Evolutionary conservation across 1,140 invertebrate species (phyloP).

Genomic region (Steinernema feltiae): DNA sequence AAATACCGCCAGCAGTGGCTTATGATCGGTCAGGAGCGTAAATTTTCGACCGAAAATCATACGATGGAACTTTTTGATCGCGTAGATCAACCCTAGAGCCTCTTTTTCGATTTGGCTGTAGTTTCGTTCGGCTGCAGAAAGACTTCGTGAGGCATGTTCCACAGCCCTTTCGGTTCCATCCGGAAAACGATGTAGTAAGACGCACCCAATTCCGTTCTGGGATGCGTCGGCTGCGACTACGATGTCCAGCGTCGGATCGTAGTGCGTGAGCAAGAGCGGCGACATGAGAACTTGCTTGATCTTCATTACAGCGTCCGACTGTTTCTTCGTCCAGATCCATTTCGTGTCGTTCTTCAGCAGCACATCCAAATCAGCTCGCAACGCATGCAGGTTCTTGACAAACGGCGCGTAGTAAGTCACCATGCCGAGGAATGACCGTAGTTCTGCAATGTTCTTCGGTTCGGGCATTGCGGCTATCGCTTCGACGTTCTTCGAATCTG

Average conservation of each 20-base stretch:
- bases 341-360: conserved; percentile 42
- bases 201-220: conserved; percentile 43
- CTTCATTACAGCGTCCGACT: conserved; percentile 22
- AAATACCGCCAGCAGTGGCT: conserved; percentile 59
- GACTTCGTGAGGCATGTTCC: conserved; percentile 58
- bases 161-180: conserved; percentile 38
- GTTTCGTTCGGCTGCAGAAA: conserved; percentile 60
- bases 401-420: conserved; percentile 44
- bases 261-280: conserved; percentile 39
- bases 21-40: conserved; percentile 61
- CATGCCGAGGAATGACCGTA: conserved; percentile 46
- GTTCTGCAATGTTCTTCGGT: conserved; percentile 27
- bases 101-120: conserved; percentile 62
- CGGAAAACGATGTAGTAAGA: conserved; percentile 36
- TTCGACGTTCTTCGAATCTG: conserved; percentile 35
- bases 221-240: conserved; percentile 47
- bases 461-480: conserved; percentile 40
- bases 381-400: conserved; percentile 21
- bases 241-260: conserved; percentile 34
- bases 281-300: conserved; percentile 35
- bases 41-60: conserved; percentile 60
- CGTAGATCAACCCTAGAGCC: conserved; percentile 60
- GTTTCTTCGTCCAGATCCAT: conserved; percentile 30
- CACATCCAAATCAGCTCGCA: conserved; percentile 40
- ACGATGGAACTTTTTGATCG: conserved; percentile 58